Evolutionary conservation across 2,888 invertebrate genomes (phyloP).

Genomic region (Caenorhabditis wallacei): DNA sequence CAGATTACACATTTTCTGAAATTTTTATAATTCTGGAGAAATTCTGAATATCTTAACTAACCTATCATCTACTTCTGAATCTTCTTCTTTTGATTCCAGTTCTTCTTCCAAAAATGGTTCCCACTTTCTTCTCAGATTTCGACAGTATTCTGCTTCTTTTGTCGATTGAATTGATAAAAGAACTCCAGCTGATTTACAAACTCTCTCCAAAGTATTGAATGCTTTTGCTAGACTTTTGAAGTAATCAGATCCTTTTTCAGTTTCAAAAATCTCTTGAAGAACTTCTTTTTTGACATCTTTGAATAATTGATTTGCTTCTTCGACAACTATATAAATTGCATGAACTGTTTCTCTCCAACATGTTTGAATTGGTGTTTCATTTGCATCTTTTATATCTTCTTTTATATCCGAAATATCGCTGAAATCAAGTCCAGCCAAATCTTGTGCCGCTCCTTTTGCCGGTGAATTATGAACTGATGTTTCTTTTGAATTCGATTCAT

Average conservation of each 20-base stretch:
- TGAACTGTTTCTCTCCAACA: conserved; percentile 65
- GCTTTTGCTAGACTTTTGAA: conserved; percentile 55
- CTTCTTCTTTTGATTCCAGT: conserved; percentile 1
- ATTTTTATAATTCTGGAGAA: not conserved
- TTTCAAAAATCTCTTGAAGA: conserved; percentile 67
- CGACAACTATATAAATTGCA: conserved; percentile 57
- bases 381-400: conserved; percentile 24
- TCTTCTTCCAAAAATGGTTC: conserved; percentile 15
- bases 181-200: conserved; percentile 61
- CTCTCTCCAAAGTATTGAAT: conserved; percentile 57
- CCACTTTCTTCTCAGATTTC: conserved; percentile 51
- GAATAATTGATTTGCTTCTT: conserved; percentile 66
- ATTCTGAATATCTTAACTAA: not conserved
- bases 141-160: conserved; percentile 60
- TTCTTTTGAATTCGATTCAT: conserved; percentile 60
- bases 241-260: conserved; percentile 68
- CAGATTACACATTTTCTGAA: conserved; percentile 74
- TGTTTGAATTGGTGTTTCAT: conserved; percentile 26
- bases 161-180: conserved; percentile 51
- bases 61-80: conserved; percentile 24
- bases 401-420: conserved; percentile 23
- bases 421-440: conserved; percentile 52
- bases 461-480: conserved; percentile 53
- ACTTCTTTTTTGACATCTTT: conserved; percentile 50
- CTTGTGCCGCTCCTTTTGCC: conserved; percentile 49